A percentile compares a stretch with the other conserved stretches of the same genome.
These are phyloP conservation scores for Microcebus murinus DNA, from an alignment of 2,113 vertebrate species.

Conservation along the genomic window DNA sequence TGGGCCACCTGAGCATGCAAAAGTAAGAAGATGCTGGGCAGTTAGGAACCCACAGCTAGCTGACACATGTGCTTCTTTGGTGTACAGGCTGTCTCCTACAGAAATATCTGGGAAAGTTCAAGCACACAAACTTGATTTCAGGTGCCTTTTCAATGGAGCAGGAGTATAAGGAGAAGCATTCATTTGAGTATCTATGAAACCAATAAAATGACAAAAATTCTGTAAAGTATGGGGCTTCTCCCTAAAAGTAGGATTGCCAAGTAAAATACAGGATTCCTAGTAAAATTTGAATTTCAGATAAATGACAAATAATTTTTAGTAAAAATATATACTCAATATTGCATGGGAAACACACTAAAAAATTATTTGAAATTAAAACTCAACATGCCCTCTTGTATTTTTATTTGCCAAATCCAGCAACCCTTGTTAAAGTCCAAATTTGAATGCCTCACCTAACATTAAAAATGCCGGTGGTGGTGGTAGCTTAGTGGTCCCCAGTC, in stretches of 20 bases:
- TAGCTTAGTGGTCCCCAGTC: neutral
- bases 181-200: neutral
- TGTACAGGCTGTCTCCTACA: neutral
- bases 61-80: neutral
- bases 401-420: slow-evolving; percentile 22
- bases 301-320: neutral
- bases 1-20: slow-evolving; percentile 1
- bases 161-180: neutral
- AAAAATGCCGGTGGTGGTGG: neutral
- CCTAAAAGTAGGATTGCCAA: neutral
- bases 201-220: slow-evolving; percentile 9
- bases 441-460: neutral
- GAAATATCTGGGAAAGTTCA: neutral
- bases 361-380: slow-evolving; percentile 12
- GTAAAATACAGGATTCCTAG: neutral
- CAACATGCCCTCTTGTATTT: neutral
- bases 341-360: neutral
- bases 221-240: neutral
- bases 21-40: slow-evolving; percentile 11
- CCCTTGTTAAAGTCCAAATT: neutral
- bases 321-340: slow-evolving; percentile 34
- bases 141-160: neutral
- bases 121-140: neutral
- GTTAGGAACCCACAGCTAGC: neutral
- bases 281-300: slow-evolving; percentile 22